Evolutionary conservation across 2,113 vertebrate species (phyloP).

Genomic region (Diadophis punctatus): DNA sequence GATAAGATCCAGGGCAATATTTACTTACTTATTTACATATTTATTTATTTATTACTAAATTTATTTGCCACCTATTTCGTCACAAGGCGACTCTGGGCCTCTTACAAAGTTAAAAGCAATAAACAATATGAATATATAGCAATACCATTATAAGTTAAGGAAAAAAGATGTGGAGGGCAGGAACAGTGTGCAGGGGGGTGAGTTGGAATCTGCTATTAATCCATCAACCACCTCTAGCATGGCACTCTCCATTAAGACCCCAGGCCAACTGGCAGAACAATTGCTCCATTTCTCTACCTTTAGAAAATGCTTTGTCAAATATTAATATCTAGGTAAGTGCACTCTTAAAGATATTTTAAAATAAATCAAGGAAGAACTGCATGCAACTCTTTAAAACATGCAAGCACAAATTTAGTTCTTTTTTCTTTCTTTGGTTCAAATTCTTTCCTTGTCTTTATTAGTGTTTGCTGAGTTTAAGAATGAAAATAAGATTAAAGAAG

Average conservation of each 20-base stretch:
- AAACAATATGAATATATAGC: background rate
- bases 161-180: background rate
- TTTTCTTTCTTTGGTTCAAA: constrained; percentile 23
- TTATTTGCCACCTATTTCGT: background rate
- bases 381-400: constrained; percentile 39
- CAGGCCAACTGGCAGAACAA: background rate
- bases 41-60: background rate
- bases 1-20: background rate
- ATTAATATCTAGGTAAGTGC: background rate
- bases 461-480: constrained; percentile 47
- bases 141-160: background rate
- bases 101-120: background rate
- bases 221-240: background rate
- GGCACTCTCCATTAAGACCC: background rate
- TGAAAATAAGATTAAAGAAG: constrained; percentile 60
- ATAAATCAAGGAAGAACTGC: background rate
- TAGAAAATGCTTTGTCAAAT: background rate
- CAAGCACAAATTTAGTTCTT: constrained; percentile 47
- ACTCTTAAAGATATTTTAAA: background rate
- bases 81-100: background rate
- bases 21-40: too few species aligned
- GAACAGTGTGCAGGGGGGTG: background rate
- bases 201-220: background rate
- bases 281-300: background rate
- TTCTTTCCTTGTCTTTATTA: constrained; percentile 27